These are phyloP conservation scores for Bicyclus anynana DNA, from an alignment of 1,140 invertebrate species.

Conservation along the genomic window DNA sequence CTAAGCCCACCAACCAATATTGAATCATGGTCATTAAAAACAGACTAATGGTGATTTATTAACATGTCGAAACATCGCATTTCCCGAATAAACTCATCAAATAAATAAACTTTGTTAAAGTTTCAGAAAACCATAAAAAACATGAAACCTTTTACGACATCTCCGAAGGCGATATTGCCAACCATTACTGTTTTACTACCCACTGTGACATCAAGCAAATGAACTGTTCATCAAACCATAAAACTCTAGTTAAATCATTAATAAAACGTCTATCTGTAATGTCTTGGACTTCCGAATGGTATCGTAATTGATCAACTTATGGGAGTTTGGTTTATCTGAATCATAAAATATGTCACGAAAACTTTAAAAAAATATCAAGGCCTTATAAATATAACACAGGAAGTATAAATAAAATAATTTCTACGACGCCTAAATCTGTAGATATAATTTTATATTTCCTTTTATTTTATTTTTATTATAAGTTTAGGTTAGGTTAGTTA, in stretches of 20 bases:
- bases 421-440: too few relatives aligned
- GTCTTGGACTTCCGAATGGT: background rate
- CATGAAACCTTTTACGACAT: conserved; percentile 22
- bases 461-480: too few relatives aligned
- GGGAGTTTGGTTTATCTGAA: conserved; percentile 2
- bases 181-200: conserved; percentile 18
- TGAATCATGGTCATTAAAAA: too few relatives aligned
- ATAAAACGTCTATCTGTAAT: conserved; percentile 2
- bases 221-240: conserved; percentile 19
- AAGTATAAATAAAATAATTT: too few relatives aligned
- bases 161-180: conserved; percentile 23
- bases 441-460: too few relatives aligned
- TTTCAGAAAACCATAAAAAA: conserved; percentile 16
- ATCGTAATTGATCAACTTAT: background rate
- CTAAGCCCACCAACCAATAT: too few relatives aligned
- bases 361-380: background rate
- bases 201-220: conserved; percentile 21
- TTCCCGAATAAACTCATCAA: too few relatives aligned
- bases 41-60: too few relatives aligned
- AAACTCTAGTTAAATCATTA: conserved; percentile 9
- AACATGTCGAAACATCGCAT: too few relatives aligned
- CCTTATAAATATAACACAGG: too few relatives aligned
- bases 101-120: background rate
- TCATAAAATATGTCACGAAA: background rate
- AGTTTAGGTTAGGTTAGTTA: too few relatives aligned